A percentile compares a stretch with the other conserved stretches of the same genome.
Evolutionary conservation across 2,113 vertebrate species (phyloP).

Genomic region (Carassius carassius): DNA sequence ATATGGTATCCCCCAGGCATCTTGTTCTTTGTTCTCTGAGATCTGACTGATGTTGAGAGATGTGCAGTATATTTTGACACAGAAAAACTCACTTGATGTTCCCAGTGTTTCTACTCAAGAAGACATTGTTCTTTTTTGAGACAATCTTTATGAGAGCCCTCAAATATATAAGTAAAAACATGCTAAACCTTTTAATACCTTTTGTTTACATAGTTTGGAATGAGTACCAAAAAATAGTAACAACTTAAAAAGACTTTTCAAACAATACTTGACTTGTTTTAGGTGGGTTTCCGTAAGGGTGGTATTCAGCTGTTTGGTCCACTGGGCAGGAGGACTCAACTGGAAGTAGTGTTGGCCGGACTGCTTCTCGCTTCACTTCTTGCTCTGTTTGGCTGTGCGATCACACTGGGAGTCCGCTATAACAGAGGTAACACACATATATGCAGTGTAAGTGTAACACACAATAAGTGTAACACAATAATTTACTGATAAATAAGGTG

Average conservation of each 20-base stretch:
- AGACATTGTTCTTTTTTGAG: not conserved
- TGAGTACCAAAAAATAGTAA: not conserved
- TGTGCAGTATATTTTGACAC: not conserved
- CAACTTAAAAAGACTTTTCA: not conserved
- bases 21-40: not conserved
- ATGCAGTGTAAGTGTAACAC: not conserved
- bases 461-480: too few relatives aligned
- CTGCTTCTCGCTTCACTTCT: constrained; percentile 79
- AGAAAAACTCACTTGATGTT: not conserved
- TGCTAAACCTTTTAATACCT: not conserved
- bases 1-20: not conserved
- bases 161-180: not conserved
- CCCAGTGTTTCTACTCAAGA: not conserved
- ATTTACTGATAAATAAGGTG: not conserved
- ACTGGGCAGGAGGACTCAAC: constrained; percentile 78
- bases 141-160: not conserved
- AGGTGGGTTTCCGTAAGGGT: constrained; percentile 91
- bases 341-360: constrained; percentile 83
- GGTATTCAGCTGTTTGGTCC: constrained; percentile 70
- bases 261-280: constrained; percentile 13
- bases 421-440: constrained; percentile 65
- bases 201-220: not conserved
- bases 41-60: not conserved
- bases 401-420: constrained; percentile 83
- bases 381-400: constrained; percentile 78